phyloP scores from a whole-genome alignment of 2,888 invertebrate species.

The Pemphredon lugubris region DNA sequence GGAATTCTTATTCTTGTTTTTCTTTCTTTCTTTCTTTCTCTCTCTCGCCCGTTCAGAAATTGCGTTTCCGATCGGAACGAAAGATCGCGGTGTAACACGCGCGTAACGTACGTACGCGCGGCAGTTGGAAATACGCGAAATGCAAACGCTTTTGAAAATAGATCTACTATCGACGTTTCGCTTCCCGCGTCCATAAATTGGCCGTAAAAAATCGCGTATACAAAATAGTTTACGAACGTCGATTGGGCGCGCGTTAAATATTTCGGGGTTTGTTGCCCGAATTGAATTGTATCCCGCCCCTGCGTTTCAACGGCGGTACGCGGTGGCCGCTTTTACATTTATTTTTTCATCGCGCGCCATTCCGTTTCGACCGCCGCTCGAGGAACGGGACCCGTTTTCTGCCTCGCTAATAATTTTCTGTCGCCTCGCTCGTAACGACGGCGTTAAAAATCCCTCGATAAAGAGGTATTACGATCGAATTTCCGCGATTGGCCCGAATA shows the following conservation, averaged over 20 bases:
- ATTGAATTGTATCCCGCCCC: slow-evolving; percentile 46
- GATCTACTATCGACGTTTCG: slow-evolving; percentile 57
- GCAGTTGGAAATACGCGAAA: slow-evolving; percentile 19
- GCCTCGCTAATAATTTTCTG: not conserved
- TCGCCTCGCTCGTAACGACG: not conserved
- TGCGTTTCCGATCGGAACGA: no score
- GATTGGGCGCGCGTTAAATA: slow-evolving; percentile 56
- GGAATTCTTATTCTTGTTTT: no score
- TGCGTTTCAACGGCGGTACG: no score
- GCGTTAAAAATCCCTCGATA: no score
- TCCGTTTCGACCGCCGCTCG: slow-evolving; percentile 12
- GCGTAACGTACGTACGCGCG: not conserved
- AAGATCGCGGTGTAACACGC: no score
- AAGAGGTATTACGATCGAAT: no score
- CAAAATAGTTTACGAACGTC: slow-evolving; percentile 55
- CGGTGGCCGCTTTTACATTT: slow-evolving; percentile 27
- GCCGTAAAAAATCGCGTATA: slow-evolving; percentile 47
- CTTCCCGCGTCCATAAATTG: slow-evolving; percentile 50
- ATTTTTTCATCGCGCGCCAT: slow-evolving; percentile 28
- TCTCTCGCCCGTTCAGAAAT: no score
- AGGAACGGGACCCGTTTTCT: not conserved
- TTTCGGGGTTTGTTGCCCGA: slow-evolving; percentile 44
- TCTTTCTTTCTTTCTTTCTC: no score
- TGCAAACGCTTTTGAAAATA: slow-evolving; percentile 50
- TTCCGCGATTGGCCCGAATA: no score